These are phyloP conservation scores for Marcusenius ussheri DNA, from an alignment of 2,113 vertebrate species.

Conservation along the genomic window DNA sequence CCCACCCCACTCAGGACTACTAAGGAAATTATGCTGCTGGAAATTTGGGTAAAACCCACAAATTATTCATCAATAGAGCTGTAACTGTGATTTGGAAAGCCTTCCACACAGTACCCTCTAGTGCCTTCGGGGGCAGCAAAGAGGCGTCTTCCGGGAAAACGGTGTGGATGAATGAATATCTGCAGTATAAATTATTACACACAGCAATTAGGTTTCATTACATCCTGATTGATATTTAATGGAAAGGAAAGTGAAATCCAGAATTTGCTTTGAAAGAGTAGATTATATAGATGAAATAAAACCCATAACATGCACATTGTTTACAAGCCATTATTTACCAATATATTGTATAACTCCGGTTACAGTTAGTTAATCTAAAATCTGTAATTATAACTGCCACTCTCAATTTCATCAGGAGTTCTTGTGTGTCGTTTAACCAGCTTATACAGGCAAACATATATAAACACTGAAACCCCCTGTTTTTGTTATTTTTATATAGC, in stretches of 20 bases:
- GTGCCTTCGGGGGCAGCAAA: background rate
- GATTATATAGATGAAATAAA: background rate
- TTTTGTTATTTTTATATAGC: background rate
- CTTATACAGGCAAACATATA: background rate
- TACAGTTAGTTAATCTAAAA: slow-evolving; percentile 1
- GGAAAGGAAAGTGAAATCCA: slow-evolving; percentile 3
- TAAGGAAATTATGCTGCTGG: background rate
- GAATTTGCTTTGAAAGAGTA: slow-evolving; percentile 8
- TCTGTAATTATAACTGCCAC: background rate
- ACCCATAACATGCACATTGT: background rate
- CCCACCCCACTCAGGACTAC: background rate
- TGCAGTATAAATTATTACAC: background rate
- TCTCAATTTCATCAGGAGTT: background rate
- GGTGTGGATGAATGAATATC: background rate
- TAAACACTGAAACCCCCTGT: background rate
- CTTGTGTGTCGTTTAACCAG: background rate
- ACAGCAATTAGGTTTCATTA: background rate
- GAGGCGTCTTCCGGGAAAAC: background rate
- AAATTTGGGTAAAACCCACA: background rate
- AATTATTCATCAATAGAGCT: background rate
- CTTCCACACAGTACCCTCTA: background rate
- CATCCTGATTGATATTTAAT: background rate
- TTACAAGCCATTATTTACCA: background rate
- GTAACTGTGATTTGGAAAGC: background rate
- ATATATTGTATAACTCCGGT: background rate